These are phyloP conservation scores for Phoenicopterus ruber DNA, from an alignment of 2,113 vertebrate species.

Conservation along the genomic window DNA sequence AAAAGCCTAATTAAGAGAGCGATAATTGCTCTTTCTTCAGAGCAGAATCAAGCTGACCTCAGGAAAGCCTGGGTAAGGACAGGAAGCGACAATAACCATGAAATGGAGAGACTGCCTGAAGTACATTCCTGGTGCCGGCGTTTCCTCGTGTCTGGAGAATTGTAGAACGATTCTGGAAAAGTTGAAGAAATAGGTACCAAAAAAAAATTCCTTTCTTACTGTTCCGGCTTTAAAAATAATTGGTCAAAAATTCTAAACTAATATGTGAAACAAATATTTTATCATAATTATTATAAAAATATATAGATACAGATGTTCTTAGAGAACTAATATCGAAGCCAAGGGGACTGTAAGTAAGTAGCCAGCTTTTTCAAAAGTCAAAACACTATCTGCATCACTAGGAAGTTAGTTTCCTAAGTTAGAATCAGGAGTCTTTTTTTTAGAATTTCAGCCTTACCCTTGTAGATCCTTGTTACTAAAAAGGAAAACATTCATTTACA, in stretches of 20 bases:
- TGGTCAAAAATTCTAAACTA: not conserved
- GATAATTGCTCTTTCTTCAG: not conserved
- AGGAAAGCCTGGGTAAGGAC: not conserved
- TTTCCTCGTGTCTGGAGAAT: not conserved
- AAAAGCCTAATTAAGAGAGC: not conserved
- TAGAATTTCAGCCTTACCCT: not conserved
- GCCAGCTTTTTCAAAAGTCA: not conserved
- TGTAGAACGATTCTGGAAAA: not conserved
- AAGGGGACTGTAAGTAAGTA: not conserved
- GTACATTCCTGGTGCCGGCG: not conserved
- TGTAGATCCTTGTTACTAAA: not conserved
- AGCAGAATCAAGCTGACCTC: not conserved
- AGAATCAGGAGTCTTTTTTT: not conserved
- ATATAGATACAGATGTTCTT: not conserved
- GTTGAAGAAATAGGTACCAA: not conserved
- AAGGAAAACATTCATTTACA: not conserved
- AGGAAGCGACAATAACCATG: not conserved
- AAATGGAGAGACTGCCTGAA: not conserved
- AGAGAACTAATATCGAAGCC: not conserved
- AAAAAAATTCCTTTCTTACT: not conserved
- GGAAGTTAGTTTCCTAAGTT: not conserved
- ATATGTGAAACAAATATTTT: not conserved
- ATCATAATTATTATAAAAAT: not conserved
- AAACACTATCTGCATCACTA: not conserved
- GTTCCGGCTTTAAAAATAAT: not conserved